Conservation (phyloP, 2,797 vertebrate species). For the Peromyscus attwateri region DNA sequence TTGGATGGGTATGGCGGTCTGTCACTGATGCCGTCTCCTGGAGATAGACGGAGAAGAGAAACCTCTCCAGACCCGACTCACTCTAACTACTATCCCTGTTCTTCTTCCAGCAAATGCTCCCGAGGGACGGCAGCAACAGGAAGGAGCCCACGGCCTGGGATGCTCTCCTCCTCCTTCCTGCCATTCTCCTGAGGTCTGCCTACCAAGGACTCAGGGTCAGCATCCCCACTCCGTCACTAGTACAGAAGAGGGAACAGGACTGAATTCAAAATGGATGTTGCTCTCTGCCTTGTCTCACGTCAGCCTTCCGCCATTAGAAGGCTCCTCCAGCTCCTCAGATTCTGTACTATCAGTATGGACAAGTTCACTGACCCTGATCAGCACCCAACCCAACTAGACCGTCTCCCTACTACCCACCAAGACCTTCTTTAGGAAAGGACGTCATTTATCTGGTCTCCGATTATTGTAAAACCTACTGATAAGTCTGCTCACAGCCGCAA, state of each 20-base stretch:
- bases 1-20: neutral
- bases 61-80: neutral
- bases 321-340: neutral
- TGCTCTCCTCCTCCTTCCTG: neutral
- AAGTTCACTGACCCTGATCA: neutral
- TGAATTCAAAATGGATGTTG: neutral
- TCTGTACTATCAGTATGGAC: neutral
- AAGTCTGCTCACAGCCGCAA: conserved; percentile 21
- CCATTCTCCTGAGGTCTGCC: neutral
- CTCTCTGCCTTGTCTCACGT: conserved; percentile 33
- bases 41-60: neutral
- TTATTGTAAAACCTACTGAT: neutral
- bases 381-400: neutral
- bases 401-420: neutral
- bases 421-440: neutral
- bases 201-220: neutral
- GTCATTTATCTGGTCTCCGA: neutral
- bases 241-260: neutral
- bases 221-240: neutral
- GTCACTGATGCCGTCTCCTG: neutral
- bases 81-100: conserved; percentile 12
- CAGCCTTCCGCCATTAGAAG: neutral
- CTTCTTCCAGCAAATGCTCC: neutral
- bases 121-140: neutral
- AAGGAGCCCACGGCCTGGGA: neutral